These are phyloP conservation scores for Tillus elongatus DNA, from an alignment of 2,888 invertebrate species.

Conservation along the genomic window DNA sequence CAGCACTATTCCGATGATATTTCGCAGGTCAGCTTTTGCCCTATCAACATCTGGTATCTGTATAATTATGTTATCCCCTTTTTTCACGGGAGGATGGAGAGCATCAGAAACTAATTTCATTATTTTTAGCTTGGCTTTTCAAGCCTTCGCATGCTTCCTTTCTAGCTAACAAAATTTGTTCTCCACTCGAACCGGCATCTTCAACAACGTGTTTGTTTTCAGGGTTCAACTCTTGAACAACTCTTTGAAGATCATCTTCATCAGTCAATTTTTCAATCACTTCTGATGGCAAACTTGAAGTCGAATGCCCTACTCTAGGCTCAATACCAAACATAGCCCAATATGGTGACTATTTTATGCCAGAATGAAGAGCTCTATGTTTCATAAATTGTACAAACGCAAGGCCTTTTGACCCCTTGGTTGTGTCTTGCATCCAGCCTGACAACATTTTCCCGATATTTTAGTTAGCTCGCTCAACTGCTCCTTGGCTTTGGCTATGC, in stretches of 20 bases:
- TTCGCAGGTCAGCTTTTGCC: conserved; percentile 20
- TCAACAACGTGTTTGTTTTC: not conserved
- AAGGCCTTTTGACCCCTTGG: conserved; percentile 37
- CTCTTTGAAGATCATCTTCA: conserved; percentile 14
- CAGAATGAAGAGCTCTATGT: conserved; percentile 34
- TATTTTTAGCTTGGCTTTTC: conserved; percentile 9
- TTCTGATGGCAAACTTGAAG: conserved; percentile 17
- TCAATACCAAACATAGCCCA: conserved; percentile 25
- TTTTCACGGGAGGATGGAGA: conserved; percentile 16
- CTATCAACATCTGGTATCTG: conserved; percentile 23
- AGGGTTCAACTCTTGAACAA: not conserved
- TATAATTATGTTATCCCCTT: conserved; percentile 22
- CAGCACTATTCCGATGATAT: conserved; percentile 20
- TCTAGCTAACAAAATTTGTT: not conserved
- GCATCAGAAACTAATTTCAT: conserved; percentile 17
- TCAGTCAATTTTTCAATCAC: conserved; percentile 14
- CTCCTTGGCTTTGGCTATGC: conserved; percentile 31
- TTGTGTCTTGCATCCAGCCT: conserved; percentile 33
- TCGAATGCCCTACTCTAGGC: conserved; percentile 17
- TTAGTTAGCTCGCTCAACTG: conserved; percentile 33
- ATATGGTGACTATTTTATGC: conserved; percentile 27
- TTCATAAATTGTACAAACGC: conserved; percentile 38
- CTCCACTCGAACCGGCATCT: not conserved
- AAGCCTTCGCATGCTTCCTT: not conserved
- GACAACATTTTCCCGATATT: conserved; percentile 33